Base-by-base conservation (phyloP, 2,113 vertebrate species). In the Oryzias curvinotus region DNA sequence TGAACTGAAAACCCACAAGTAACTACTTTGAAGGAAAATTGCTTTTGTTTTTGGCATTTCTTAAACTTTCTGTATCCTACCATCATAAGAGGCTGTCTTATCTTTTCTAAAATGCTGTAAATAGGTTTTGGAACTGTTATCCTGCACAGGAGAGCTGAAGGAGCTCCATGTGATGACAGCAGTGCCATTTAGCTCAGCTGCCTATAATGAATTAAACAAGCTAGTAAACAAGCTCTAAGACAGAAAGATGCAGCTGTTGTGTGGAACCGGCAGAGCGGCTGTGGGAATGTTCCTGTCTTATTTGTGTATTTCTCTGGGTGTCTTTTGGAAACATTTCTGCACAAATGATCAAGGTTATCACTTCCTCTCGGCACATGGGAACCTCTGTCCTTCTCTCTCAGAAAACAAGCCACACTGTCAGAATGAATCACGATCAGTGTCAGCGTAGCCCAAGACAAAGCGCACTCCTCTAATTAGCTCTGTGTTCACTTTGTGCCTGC, bases 341-440 rank as follows among this genome's bases (percentile, higher is more conserved):
- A 62, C 45, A 63, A 73, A 57, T 55, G 51, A 62, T 57, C 57
- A 13, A 65, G 71, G 60, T 81, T 66, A 75, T 79, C 71, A 7
- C 60, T 78, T 80, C 81, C 74, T 71, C 59, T 78, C 64, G 73
- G 51, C 77, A 64, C 62, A 43, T 78, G 69, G 62, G 77, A 85
- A 87, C 56, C 52, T 50, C 68, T 18, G 67, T 66, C 6, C 52
- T 54, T 66, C 26, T 53, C 64, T 21, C 66, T 43, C 19, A 73
- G 42, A 14, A 70, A 62, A 67, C 53, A 19, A 75, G 50, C 60
- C 23, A 7, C 10, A 74, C 17, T 41, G n/a, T 60, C 17, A 14
- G 52, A 53, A 62, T 62, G 36, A 69, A 55, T 64, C 62, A 73
- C 51, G 25, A 60, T 46, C 46, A 15, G 17, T 57, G 23, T 66